Percentiles rank a stretch among this genome's conserved stretches.
phyloP scores from a whole-genome alignment of 2,888 invertebrate genomes.

The Heliothis peltigera region DNA sequence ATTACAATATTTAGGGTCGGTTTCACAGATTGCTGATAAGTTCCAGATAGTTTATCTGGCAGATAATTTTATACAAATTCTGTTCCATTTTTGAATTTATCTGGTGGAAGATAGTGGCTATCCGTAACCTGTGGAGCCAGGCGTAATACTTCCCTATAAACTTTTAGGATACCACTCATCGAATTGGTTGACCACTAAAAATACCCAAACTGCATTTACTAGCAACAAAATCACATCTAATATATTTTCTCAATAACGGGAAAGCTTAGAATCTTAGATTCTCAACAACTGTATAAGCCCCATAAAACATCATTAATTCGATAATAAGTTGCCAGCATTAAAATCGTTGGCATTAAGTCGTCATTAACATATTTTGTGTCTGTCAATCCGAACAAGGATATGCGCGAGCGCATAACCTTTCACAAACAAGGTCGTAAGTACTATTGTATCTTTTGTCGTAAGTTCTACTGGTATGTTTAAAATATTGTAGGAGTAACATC shows the following conservation, averaged over 20 bases:
- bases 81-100: too few species aligned
- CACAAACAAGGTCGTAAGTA: constrained; percentile 58
- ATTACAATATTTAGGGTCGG: too few species aligned
- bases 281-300: constrained; percentile 1
- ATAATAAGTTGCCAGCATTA: constrained; percentile 39
- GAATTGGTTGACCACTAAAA: background rate
- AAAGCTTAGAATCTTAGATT: background rate
- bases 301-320: constrained; percentile 18
- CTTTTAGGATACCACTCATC: background rate
- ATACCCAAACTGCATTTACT: too few species aligned
- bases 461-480: background rate
- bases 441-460: constrained; percentile 32
- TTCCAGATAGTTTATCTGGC: too few species aligned
- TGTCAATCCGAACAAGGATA: constrained; percentile 60
- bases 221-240: too few species aligned
- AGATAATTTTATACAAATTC: too few species aligned
- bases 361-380: constrained; percentile 53
- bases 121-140: too few species aligned
- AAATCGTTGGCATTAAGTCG: constrained; percentile 54
- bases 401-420: constrained; percentile 64
- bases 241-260: background rate
- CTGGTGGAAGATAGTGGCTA: too few species aligned
- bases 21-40: too few species aligned
- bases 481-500: background rate
- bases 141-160: too few species aligned